Percentiles rank a stretch among this genome's conserved stretches.
Evolutionary conservation across 2,888 invertebrate species (phyloP).

Genomic region (Eretmocerus hayati): DNA sequence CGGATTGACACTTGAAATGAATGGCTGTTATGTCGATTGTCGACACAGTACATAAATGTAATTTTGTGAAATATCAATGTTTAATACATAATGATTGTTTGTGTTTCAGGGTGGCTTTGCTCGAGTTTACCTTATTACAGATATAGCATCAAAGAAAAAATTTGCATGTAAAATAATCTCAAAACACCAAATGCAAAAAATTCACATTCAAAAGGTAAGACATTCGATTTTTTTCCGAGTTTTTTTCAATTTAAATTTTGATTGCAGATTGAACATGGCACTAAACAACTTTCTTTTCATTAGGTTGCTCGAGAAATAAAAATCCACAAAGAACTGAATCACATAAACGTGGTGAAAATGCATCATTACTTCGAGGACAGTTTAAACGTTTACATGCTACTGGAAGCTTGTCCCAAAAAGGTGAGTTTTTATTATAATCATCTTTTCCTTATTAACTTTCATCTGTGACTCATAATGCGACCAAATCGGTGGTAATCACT

Average conservation of each 20-base stretch:
- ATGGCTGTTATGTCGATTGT: too few species aligned
- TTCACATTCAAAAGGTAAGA: slow-evolving; percentile 54
- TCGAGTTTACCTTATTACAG: slow-evolving; percentile 53
- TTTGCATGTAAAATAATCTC: slow-evolving; percentile 57
- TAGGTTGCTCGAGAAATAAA: slow-evolving; percentile 52
- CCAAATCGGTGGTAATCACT: too few species aligned
- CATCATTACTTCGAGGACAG: slow-evolving; percentile 56
- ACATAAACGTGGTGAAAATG: slow-evolving; percentile 54
- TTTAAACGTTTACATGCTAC: slow-evolving; percentile 54
- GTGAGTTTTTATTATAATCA: slow-evolving; percentile 38
- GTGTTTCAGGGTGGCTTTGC: slow-evolving; percentile 55
- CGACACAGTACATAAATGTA: too few species aligned
- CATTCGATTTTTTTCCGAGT: too few species aligned
- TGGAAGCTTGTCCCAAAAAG: slow-evolving; percentile 55
- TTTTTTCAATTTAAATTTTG: too few species aligned
- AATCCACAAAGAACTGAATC: slow-evolving; percentile 51
- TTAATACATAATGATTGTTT: background rate
- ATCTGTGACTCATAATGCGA: too few species aligned
- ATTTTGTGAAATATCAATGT: too few species aligned
- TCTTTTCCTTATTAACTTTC: too few species aligned
- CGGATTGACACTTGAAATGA: too few species aligned
- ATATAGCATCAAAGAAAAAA: slow-evolving; percentile 49
- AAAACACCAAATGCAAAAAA: slow-evolving; percentile 52
- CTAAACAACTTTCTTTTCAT: background rate
- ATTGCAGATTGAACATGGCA: too few species aligned